Evolutionary conservation across 2,797 vertebrate species (phyloP).

Genomic region (Valencia hispanica): DNA sequence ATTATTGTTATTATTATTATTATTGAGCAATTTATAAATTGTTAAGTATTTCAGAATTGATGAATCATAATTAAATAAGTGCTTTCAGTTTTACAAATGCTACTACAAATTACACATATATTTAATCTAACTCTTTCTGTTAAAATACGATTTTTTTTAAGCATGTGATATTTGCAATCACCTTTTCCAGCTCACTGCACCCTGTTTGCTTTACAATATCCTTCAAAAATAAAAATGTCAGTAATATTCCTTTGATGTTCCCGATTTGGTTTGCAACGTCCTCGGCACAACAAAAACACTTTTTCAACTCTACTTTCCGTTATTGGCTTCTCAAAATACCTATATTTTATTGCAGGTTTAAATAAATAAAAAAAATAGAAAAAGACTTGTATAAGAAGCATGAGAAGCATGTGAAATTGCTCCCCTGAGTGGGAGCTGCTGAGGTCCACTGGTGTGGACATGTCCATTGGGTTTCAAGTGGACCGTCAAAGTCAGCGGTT

Average conservation of each 20-base stretch:
- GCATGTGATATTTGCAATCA: background rate
- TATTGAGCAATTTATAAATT: background rate
- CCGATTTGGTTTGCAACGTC: background rate
- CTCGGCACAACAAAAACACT: background rate
- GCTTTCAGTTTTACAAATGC: background rate
- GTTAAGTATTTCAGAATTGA: background rate
- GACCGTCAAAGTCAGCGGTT: conserved; percentile 86
- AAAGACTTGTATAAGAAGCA: background rate
- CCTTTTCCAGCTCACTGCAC: background rate
- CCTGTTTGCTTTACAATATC: background rate
- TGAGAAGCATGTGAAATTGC: no score
- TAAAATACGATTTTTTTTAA: background rate
- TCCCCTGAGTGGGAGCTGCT: background rate
- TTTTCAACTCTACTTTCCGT: background rate
- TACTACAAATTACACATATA: background rate
- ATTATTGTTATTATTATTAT: background rate
- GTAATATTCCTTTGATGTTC: background rate
- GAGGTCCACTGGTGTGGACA: conserved; percentile 59
- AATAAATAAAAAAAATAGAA: background rate
- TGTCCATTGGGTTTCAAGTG: conserved; percentile 83
- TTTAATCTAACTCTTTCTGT: background rate
- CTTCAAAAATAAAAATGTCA: background rate
- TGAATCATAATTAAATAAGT: background rate
- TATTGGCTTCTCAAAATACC: background rate
- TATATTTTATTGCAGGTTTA: background rate